These are phyloP conservation scores for Gandaritis pyraliata DNA, from an alignment of 2,888 invertebrate genomes.

Conservation along the genomic window DNA sequence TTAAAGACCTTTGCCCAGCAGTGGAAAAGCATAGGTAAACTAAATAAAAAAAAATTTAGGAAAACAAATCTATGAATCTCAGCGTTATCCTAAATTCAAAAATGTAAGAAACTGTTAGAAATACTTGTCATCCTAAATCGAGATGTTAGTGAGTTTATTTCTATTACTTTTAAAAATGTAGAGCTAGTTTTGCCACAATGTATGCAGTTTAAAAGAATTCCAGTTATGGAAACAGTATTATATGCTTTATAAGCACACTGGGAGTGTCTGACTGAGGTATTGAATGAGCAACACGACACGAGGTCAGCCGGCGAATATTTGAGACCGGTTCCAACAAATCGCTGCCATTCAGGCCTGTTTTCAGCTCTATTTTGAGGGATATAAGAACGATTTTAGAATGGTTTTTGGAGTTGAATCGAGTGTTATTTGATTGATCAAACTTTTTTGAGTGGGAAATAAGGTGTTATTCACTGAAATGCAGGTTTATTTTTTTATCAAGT, in stretches of 20 bases:
- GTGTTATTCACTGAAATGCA: conserved; percentile 45
- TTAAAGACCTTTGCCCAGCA: no score
- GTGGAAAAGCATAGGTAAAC: no score
- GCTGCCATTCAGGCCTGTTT: conserved; percentile 25
- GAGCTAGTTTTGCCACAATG: neutral
- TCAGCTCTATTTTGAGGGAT: conserved; percentile 26
- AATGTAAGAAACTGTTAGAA: no score
- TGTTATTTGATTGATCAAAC: conserved; percentile 47
- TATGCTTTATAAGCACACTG: conserved; percentile 35
- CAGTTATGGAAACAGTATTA: conserved; percentile 35
- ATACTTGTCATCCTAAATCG: no score
- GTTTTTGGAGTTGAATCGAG: conserved; percentile 32
- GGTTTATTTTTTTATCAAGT: conserved; percentile 34
- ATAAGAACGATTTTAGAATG: conserved; percentile 35
- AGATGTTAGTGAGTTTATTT: no score
- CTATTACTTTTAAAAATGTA: no score
- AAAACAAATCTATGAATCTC: no score
- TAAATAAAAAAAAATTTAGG: no score
- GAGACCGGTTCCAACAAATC: conserved; percentile 46
- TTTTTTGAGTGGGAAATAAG: conserved; percentile 49
- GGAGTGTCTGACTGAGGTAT: conserved; percentile 40
- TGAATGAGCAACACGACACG: conserved; percentile 45
- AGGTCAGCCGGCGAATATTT: conserved; percentile 48
- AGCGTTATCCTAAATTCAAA: no score
- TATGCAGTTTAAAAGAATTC: conserved; percentile 17